Conservation (phyloP, 2,888 invertebrate species). For the Zele albiditarsus region DNA sequence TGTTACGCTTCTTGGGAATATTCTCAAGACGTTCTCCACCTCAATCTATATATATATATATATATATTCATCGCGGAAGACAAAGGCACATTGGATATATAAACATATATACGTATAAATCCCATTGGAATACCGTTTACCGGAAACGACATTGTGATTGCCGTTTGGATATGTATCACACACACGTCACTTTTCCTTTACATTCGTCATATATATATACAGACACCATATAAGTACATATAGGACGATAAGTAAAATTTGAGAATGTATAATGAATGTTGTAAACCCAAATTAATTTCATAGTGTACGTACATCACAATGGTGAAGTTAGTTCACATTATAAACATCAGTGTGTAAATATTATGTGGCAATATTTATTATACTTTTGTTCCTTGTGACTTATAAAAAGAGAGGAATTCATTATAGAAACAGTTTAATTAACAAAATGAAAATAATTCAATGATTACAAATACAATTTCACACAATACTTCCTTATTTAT, state of each 20-base stretch:
- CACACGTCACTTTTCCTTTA: conserved; percentile 60
- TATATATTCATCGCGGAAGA: conserved; percentile 29
- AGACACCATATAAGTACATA: not conserved
- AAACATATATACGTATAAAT: conserved; percentile 27
- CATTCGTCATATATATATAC: conserved; percentile 3
- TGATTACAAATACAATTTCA: not conserved
- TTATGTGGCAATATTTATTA: conserved; percentile 18
- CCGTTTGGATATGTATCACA: conserved; percentile 60
- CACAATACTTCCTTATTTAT: not conserved
- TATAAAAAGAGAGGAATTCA: not conserved
- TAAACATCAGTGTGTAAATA: not conserved
- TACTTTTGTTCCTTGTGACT: conserved; percentile 18
- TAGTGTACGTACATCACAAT: not conserved
- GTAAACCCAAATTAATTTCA: not conserved
- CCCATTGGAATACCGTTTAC: conserved; percentile 65
- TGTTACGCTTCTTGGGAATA: conserved; percentile 67
- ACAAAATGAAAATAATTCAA: not conserved
- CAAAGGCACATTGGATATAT: conserved; percentile 12
- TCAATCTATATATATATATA: conserved; percentile 26
- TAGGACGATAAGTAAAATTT: conserved; percentile 4
- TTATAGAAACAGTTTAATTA: not conserved
- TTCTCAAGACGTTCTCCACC: conserved; percentile 63
- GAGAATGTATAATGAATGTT: too few species aligned
- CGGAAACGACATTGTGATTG: conserved; percentile 65
- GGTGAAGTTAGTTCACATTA: not conserved